A percentile compares a stretch with the other conserved stretches of the same genome.
Evolutionary conservation across 2,797 vertebrate species (phyloP).

Genomic region (Semotilus atromaculatus): DNA sequence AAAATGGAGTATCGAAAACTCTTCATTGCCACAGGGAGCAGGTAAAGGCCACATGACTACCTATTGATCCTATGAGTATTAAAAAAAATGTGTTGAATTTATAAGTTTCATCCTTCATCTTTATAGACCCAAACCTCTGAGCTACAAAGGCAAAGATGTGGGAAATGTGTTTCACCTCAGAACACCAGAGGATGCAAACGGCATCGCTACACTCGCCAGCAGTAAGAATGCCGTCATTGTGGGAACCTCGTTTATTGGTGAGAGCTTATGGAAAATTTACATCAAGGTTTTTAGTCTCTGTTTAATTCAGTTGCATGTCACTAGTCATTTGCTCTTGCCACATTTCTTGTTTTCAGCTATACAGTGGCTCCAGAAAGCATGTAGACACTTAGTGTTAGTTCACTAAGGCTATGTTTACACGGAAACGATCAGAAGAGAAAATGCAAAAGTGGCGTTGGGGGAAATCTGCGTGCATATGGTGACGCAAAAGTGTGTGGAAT

Average conservation of each 20-base stretch:
- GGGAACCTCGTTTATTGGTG: constrained; percentile 95
- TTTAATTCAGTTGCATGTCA: background rate
- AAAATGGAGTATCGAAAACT: constrained; percentile 97
- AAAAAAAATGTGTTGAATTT: background rate
- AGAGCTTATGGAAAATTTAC: constrained; percentile 55
- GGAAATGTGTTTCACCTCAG: constrained; percentile 91
- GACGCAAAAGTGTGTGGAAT: too few relatives aligned
- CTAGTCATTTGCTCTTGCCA: background rate
- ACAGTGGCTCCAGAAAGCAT: background rate
- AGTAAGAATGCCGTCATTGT: constrained; percentile 95
- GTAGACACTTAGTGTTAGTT: background rate
- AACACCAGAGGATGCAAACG: constrained; percentile 93
- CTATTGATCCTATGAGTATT: background rate
- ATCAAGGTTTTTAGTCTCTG: background rate
- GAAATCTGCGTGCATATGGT: too few relatives aligned
- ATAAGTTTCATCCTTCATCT: background rate
- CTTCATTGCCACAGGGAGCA: constrained; percentile 94
- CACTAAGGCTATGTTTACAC: too few relatives aligned
- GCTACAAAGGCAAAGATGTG: constrained; percentile 92
- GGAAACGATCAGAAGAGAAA: too few relatives aligned
- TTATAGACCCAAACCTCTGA: constrained; percentile 89
- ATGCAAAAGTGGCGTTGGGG: too few relatives aligned
- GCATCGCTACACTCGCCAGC: constrained; percentile 87
- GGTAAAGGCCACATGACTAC: constrained; percentile 68
- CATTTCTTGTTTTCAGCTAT: background rate